Evolutionary conservation across 2,113 vertebrate species (phyloP), one percentile per base, ranked within the genome.

Genomic region (Gobiocypris rarus): DNA sequence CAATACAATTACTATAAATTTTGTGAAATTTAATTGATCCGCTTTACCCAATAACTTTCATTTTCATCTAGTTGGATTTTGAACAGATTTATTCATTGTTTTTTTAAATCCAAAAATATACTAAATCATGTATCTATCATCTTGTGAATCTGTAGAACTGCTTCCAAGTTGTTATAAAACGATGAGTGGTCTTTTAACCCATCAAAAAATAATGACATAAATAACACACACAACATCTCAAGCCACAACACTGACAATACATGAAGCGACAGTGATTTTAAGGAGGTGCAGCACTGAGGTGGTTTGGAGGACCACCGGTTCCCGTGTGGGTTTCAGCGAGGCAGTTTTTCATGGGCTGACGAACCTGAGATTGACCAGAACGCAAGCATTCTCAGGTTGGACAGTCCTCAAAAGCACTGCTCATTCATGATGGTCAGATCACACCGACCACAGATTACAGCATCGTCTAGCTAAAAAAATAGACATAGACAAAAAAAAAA

Each of bases 321-420:
- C 48, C 50, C 26, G 10, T 8, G 56, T 81, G 31, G 83, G 90
- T 87, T 76, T 89, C 83, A 59, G 82, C 56, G 92, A 96, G 94
- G 89, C 89, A 88, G 93, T 92, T 15, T 93, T 96, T 97, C 95
- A 89, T 93, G 95, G 97, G 96, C 97, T 98, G 98, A 98, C 97
- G 87, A 95, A 95, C 97, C 97, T 97, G 97, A 98, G 97, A 98
- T 94, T 96, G 97, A 96, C 92, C 90, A 86, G 84, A 87, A 88
- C 85, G 89, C 92, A 92, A 96, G 93, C 97, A 97, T 98, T 97
- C 97, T 97, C 96, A 97, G 95, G 95, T 93, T 90, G 93, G 96
- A 97, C 97, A 98, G 98, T 96, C 97, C 96, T 95, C 15, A 92
- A 97, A 95, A 94, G 83, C 93, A 92, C 93, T 83, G 88, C 96